phyloP scores from a whole-genome alignment of 92 coral and sea anemone species.

The Zoanthus solanderi region DNA sequence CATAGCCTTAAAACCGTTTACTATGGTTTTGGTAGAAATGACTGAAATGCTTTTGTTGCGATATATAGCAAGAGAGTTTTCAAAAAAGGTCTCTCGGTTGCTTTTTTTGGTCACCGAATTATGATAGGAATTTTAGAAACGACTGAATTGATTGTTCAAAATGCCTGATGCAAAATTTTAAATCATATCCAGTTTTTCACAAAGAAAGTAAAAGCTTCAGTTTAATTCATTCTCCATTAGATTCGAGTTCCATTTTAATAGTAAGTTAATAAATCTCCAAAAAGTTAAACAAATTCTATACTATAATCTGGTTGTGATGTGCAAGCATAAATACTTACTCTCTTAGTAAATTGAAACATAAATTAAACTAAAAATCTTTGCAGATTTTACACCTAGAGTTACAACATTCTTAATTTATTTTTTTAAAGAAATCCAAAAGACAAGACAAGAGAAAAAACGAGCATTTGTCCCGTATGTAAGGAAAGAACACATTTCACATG shows the following conservation, averaged over 20 bases:
- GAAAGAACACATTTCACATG: not conserved
- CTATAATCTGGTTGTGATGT: not conserved
- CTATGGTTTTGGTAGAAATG: not conserved
- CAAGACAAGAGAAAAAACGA: slow-evolving; percentile 50
- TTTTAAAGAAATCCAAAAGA: slow-evolving; percentile 7
- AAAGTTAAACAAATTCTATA: not conserved
- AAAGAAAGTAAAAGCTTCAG: not conserved
- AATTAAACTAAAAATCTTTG: slow-evolving; percentile 1
- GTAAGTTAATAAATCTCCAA: not conserved
- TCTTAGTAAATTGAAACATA: not conserved
- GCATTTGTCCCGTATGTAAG: slow-evolving; percentile 55
- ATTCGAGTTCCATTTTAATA: not conserved
- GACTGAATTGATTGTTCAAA: not conserved
- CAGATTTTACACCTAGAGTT: not conserved
- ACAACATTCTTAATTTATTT: slow-evolving; percentile 10
- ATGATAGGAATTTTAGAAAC: slow-evolving; percentile 25
- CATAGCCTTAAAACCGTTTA: not conserved
- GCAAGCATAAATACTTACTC: not conserved
- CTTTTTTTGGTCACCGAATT: not conserved
- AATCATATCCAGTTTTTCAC: not conserved
- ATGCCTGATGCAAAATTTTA: not conserved
- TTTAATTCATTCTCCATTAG: not conserved
- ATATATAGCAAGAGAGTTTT: not conserved
- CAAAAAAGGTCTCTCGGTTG: slow-evolving; percentile 27
- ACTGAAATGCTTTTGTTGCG: not conserved